Conservation (phyloP, 2,797 vertebrate species). For the Neosilurus hyrtlii region DNA sequence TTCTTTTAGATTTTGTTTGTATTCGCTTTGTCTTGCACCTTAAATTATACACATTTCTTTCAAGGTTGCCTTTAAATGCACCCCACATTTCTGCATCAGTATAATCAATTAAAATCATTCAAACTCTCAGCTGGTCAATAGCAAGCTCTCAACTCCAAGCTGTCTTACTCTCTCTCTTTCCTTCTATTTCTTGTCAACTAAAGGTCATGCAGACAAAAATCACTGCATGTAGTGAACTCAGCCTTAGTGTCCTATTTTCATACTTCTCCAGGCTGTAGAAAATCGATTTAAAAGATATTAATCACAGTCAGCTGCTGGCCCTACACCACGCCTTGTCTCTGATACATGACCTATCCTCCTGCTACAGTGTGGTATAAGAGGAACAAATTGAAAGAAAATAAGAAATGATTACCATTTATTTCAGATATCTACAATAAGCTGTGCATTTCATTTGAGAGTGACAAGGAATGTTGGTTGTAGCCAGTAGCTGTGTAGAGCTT, state of each 20-base stretch:
- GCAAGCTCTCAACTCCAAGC: slow-evolving; percentile 24
- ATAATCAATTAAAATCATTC: slow-evolving; percentile 26
- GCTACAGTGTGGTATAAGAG: slow-evolving; percentile 6
- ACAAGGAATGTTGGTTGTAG: not conserved
- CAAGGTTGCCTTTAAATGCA: not conserved
- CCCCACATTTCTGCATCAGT: not conserved
- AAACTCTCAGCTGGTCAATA: slow-evolving; percentile 16
- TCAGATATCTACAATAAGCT: not conserved
- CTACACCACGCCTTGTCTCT: slow-evolving; percentile 2
- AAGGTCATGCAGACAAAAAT: slow-evolving; percentile 55
- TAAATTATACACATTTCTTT: not conserved
- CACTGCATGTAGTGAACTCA: slow-evolving; percentile 38
- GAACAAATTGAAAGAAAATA: slow-evolving; percentile 35
- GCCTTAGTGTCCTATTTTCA: slow-evolving; percentile 55
- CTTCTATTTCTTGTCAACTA: slow-evolving; percentile 38
- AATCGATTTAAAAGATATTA: slow-evolving; percentile 42
- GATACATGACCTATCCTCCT: slow-evolving; percentile 25
- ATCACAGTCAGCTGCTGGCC: slow-evolving; percentile 35
- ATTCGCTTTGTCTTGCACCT: not conserved
- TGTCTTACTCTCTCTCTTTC: slow-evolving; percentile 1
- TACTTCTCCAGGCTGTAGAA: slow-evolving; percentile 34
- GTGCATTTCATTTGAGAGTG: not conserved
- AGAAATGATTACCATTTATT: slow-evolving; percentile 21
- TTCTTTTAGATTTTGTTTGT: not conserved
- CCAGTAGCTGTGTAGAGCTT: not conserved